Base-by-base conservation (phyloP, 2,113 vertebrate species). In the Rhinolophus sinicus region DNA sequence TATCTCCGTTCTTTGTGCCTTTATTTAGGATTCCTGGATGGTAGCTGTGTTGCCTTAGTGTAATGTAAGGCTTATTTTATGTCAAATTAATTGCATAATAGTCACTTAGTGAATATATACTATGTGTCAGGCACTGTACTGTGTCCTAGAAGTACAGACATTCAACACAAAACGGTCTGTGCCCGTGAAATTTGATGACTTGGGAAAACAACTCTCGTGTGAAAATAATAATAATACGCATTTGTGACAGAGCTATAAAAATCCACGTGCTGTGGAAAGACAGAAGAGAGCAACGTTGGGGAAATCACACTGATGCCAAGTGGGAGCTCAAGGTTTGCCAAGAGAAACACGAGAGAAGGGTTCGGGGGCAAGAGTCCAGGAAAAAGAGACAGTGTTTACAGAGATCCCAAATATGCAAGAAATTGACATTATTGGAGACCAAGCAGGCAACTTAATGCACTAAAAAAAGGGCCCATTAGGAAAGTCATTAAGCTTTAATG, bases 1-100 rank as follows among this genome's bases (percentile, higher is more conserved):
- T 40, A 40, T 75, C 93, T 87, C 30, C 50, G 13, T 73, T 92
- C 64, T 90, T 73, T 76, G 78, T 84, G 88, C 83, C 28, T 94
- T 90, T 50, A 35, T 30, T 67, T 73, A 69, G 52, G 85, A 67
- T 69, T 76, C 58, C 0, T 50, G 70, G 64, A 35, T 44, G 44
- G 28, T 60, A 62, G 47, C 65, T 92, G 0, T 81, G 28, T 60
- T 33, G 33, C 47, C 30, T 56, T 35, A 50, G 54, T 50, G 11
- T 54, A 44, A 60, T 47, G 35, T 62, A 30, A 56, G 65, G 24
- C 81, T 84, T 87, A 58, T 76, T 92, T 90, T n/a, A 13, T 85
- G 77, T 64, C 81, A 38, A 54, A 73, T 75, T 11, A 47, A 2
- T 28, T 58, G 88, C 64, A 38, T 90, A 65, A 50, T 26, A 44